A percentile compares a stretch with the other conserved stretches of the same genome.
Conservation (phyloP, 2,888 invertebrate genomes). For the Drosophila mimetica region DNA sequence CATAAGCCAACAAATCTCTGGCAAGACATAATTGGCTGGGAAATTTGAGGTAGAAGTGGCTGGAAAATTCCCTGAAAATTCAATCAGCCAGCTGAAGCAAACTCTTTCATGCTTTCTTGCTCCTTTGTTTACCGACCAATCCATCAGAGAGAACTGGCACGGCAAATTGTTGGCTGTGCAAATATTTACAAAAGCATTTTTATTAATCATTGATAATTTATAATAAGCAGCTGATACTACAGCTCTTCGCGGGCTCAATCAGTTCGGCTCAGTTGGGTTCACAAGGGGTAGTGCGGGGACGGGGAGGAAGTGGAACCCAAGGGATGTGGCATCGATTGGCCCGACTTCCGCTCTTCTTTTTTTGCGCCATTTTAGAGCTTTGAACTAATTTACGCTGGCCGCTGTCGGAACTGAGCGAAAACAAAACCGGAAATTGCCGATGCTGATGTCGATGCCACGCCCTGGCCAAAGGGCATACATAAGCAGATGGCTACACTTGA, state of each 20-base stretch:
- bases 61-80: slow-evolving; percentile 25
- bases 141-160: slow-evolving; percentile 18
- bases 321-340: slow-evolving; percentile 40
- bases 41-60: not conserved
- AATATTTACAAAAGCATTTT: slow-evolving; percentile 66
- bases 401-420: slow-evolving; percentile 77
- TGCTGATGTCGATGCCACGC: slow-evolving; percentile 51
- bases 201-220: slow-evolving; percentile 69
- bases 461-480: slow-evolving; percentile 40
- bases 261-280: no score
- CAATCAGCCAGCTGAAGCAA: slow-evolving; percentile 39
- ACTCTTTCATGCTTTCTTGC: slow-evolving; percentile 51
- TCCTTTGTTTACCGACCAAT: slow-evolving; percentile 52
- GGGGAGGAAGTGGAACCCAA: not conserved
- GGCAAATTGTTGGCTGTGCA: slow-evolving; percentile 19
- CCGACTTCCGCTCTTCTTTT: slow-evolving; percentile 43
- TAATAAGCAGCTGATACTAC: slow-evolving; percentile 72
- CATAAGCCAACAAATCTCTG: slow-evolving; percentile 3
- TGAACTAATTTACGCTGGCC: slow-evolving; percentile 74
- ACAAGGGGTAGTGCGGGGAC: not conserved
- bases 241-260: slow-evolving; percentile 42
- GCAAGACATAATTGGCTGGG: slow-evolving; percentile 10
- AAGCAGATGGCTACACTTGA: slow-evolving; percentile 25
- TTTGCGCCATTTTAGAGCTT: slow-evolving; percentile 62
- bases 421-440: slow-evolving; percentile 77